phyloP scores from a whole-genome alignment of 2,797 vertebrate species.

The Melanotaenia nigrans region DNA sequence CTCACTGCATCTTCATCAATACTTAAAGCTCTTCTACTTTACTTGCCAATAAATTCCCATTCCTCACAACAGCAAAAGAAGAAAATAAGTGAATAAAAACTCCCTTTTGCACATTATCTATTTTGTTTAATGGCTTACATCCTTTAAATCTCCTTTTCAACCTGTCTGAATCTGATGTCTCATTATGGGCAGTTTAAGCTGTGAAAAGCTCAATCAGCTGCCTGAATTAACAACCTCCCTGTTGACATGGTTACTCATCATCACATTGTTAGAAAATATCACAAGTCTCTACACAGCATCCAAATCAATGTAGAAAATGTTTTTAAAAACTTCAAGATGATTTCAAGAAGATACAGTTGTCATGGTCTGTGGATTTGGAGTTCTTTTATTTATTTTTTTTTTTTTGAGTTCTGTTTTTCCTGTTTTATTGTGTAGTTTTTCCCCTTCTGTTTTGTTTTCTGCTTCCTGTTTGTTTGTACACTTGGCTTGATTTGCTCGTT shows the following conservation, averaged over 20 bases:
- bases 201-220: neutral
- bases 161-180: neutral
- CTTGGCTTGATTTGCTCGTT: no score
- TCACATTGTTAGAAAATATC: neutral
- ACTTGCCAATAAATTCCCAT: neutral
- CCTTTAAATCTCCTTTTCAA: neutral
- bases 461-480: no score
- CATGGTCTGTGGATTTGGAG: no score
- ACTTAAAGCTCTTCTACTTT: neutral
- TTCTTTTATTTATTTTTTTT: no score
- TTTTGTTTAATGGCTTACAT: neutral
- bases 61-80: neutral
- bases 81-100: neutral
- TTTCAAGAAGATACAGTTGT: no score
- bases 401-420: no score
- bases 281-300: neutral
- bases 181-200: neutral
- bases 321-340: neutral
- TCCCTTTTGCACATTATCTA: neutral
- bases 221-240: no score
- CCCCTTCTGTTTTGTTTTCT: no score
- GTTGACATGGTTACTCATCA: neutral
- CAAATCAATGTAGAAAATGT: neutral
- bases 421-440: no score
- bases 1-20: neutral